These are phyloP conservation scores for Druon quercuslanigerum DNA, from an alignment of 1,140 invertebrate species.

Conservation along the genomic window DNA sequence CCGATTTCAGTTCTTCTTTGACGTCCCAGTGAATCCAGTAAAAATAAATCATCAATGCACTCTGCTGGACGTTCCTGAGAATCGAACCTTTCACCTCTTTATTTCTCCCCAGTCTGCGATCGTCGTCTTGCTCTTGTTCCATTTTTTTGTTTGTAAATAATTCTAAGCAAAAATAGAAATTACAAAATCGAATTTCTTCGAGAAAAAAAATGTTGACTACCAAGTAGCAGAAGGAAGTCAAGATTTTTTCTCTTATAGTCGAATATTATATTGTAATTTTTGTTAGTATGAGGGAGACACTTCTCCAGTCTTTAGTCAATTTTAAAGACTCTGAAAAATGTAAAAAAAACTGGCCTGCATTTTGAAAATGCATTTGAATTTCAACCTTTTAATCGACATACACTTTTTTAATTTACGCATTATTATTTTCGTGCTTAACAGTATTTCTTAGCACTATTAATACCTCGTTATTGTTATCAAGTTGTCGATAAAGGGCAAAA, in stretches of 20 bases:
- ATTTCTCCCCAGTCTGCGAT: slow-evolving; percentile 24
- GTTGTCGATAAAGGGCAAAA: slow-evolving; percentile 9
- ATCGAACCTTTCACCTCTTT: slow-evolving; percentile 15
- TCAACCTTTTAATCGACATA: slow-evolving; percentile 17
- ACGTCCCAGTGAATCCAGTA: background rate
- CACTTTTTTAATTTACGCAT: slow-evolving; percentile 10
- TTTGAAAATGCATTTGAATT: slow-evolving; percentile 27
- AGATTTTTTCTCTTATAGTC: background rate
- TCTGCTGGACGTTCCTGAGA: slow-evolving; percentile 21
- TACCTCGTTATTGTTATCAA: slow-evolving; percentile 4
- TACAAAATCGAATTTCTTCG: background rate
- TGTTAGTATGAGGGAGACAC: background rate
- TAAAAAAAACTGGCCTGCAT: background rate
- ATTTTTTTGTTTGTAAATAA: slow-evolving; percentile 11
- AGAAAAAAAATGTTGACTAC: background rate
- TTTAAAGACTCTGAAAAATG: background rate
- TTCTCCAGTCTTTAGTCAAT: background rate
- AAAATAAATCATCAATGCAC: background rate
- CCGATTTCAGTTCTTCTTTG: slow-evolving; percentile 10
- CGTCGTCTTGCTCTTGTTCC: background rate
- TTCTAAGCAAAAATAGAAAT: background rate
- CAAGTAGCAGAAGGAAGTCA: background rate
- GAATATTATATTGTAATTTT: background rate
- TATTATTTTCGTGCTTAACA: slow-evolving; percentile 12
- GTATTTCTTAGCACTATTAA: slow-evolving; percentile 21